Base-by-base conservation (phyloP, 2,113 vertebrate species). In the Hippocampus guttulatus region DNA sequence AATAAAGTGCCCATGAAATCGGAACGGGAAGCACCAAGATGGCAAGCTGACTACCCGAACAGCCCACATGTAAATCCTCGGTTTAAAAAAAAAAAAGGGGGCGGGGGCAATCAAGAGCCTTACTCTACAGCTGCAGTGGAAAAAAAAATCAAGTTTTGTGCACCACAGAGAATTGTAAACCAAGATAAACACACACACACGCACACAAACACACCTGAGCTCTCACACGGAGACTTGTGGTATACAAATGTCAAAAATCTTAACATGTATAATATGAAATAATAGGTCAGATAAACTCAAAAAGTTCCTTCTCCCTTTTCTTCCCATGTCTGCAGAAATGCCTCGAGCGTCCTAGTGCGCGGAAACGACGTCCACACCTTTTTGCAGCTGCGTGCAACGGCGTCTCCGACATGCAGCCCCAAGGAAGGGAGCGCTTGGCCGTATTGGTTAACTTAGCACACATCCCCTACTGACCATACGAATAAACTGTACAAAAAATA, bases 1-100 rank as follows among this genome's bases (percentile, higher is more conserved):
- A 82, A 84, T 91, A 92, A 92, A 91, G 91, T 92, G 91, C 90
- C 80, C 63, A 77, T 75, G 81, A 86, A 85, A 83, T 79, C 68
- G 43, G 43, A 76, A 78, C 77, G 70, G 81, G 79, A 87, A 88
- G 82, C 76, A 81, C 82, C 73, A 40, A 77, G 67, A 67, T 70
- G 65, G 74, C 60, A 60, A 33, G 33, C 8, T 7, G 7, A 63
- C 8, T n/a, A n/a, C 9, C 5, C 38, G n/a, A 63, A 41, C 33
- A 63, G 10, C 20, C 61, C 33, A 41, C 18, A 11, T n/a, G 18
- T 41, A 63, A 61, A 61, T 33, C 27, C 30, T 3, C n/a, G 23
- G 12, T 25, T 25, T 1, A 25, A 58, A 25, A 10, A 15, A 7
- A 49, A 51, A 51, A 51, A 51, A 2, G 6, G 3, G 5, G 16